These are phyloP conservation scores for Potamilus streckersoni DNA, from an alignment of 1,140 invertebrate genomes.

Conservation along the genomic window DNA sequence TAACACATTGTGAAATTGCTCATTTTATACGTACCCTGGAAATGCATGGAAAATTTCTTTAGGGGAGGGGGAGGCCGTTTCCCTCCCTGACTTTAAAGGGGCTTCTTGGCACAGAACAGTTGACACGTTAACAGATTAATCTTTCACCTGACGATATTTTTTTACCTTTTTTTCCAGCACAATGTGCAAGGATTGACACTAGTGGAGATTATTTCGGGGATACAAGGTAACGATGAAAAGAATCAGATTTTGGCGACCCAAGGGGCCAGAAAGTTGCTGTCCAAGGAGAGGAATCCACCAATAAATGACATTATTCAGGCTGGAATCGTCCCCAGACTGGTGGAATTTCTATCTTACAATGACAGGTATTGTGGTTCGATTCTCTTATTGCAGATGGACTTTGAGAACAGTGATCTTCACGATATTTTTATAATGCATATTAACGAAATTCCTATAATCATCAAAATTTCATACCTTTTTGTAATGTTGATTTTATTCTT, in stretches of 20 bases:
- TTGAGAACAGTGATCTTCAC: neutral
- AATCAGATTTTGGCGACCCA: conserved; percentile 59
- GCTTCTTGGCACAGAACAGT: too few species aligned
- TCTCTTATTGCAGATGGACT: neutral
- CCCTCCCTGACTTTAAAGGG: too few species aligned
- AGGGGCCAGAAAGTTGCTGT: conserved; percentile 85
- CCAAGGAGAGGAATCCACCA: conserved; percentile 98
- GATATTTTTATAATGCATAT: neutral
- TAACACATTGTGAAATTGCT: too few species aligned
- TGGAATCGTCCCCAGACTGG: conserved; percentile 94
- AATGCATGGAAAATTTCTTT: too few species aligned
- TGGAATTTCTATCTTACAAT: conserved; percentile 86
- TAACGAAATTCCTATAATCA: too few species aligned
- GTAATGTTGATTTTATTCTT: too few species aligned
- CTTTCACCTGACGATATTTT: too few species aligned
- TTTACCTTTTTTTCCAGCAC: conserved; percentile 20
- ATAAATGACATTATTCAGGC: conserved; percentile 95
- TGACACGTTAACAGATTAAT: too few species aligned
- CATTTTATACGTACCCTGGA: too few species aligned
- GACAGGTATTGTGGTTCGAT: conserved; percentile 68
- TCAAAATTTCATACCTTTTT: too few species aligned
- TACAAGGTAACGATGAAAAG: conserved; percentile 46
- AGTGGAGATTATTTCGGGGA: conserved; percentile 55
- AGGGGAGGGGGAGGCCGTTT: too few species aligned
- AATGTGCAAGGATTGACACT: conserved; percentile 42